Conservation (phyloP, 2,888 invertebrate species). For the Bombyx huttoni region DNA sequence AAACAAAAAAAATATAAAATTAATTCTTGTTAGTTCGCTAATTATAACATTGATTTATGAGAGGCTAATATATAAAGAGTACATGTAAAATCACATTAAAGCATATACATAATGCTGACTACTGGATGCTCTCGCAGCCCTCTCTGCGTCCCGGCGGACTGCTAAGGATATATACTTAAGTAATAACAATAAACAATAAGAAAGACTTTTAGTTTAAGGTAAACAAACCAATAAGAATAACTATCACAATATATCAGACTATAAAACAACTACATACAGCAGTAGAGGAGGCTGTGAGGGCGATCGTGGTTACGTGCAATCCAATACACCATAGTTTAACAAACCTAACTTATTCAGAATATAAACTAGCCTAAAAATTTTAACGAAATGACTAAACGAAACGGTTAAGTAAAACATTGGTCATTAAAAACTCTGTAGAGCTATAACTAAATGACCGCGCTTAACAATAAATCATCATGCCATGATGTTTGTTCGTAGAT, state of each 20-base stretch:
- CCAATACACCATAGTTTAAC: conserved; percentile 68
- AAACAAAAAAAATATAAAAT: conserved; percentile 61
- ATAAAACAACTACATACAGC: conserved; percentile 48
- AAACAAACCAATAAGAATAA: conserved; percentile 54
- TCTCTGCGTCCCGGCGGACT: conserved; percentile 18
- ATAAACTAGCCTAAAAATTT: conserved; percentile 72
- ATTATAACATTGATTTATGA: conserved; percentile 66
- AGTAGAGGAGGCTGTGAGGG: conserved; percentile 63
- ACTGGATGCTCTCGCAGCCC: conserved; percentile 67
- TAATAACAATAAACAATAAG: conserved; percentile 58
- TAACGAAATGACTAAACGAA: conserved; percentile 67
- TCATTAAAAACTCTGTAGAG: conserved; percentile 66
- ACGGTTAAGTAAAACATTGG: conserved; percentile 64
- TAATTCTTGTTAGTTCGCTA: conserved; percentile 66
- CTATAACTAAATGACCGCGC: conserved; percentile 67
- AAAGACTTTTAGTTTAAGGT: conserved; percentile 30
- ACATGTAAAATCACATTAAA: conserved; percentile 74
- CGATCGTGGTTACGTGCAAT: conserved; percentile 57
- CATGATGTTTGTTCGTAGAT: conserved; percentile 58
- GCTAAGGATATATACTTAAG: conserved; percentile 23
- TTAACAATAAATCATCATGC: conserved; percentile 52
- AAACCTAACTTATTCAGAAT: conserved; percentile 69
- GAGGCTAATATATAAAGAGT: conserved; percentile 60
- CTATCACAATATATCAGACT: conserved; percentile 69
- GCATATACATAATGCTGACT: conserved; percentile 74